phyloP scores from a whole-genome alignment of 2,888 invertebrate genomes.

The Asteroscopus sphinx region DNA sequence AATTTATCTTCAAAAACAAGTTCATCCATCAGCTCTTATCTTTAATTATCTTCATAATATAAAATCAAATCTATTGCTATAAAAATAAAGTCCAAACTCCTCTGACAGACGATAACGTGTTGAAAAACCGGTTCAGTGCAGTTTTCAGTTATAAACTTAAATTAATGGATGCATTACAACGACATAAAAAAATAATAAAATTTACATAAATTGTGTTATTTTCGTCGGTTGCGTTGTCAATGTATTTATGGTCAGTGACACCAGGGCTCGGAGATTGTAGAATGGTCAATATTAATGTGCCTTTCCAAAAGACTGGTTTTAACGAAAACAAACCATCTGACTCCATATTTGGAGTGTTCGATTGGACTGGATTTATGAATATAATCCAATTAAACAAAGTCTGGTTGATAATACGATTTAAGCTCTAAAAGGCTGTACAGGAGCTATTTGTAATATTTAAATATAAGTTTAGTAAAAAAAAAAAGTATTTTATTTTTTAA shows the following conservation, averaged over 20 bases:
- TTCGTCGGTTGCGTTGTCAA: conserved; percentile 21
- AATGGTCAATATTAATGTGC: neutral
- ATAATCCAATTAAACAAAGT: neutral
- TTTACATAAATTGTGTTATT: conserved; percentile 47
- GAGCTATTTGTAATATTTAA: no score
- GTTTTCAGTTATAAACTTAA: conserved; percentile 38
- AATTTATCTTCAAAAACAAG: conserved; percentile 66
- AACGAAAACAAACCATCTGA: conserved; percentile 30
- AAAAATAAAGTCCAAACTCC: conserved; percentile 18
- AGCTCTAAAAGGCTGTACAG: no score
- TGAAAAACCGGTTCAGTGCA: conserved; percentile 43
- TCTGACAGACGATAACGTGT: neutral
- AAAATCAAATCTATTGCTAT: conserved; percentile 13
- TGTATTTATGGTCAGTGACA: conserved; percentile 33
- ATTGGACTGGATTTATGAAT: conserved; percentile 13
- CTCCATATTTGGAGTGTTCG: conserved; percentile 17
- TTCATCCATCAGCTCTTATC: conserved; percentile 66
- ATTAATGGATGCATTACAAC: conserved; percentile 37
- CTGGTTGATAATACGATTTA: no score
- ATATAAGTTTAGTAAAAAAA: no score
- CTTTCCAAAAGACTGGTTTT: conserved; percentile 17
- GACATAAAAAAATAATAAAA: conserved; percentile 30
- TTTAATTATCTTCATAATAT: conserved; percentile 22
- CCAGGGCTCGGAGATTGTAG: conserved; percentile 9
- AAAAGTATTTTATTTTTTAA: no score